These are phyloP conservation scores for Lepidonotus clava DNA, from an alignment of 2,888 invertebrate genomes.

Conservation along the genomic window DNA sequence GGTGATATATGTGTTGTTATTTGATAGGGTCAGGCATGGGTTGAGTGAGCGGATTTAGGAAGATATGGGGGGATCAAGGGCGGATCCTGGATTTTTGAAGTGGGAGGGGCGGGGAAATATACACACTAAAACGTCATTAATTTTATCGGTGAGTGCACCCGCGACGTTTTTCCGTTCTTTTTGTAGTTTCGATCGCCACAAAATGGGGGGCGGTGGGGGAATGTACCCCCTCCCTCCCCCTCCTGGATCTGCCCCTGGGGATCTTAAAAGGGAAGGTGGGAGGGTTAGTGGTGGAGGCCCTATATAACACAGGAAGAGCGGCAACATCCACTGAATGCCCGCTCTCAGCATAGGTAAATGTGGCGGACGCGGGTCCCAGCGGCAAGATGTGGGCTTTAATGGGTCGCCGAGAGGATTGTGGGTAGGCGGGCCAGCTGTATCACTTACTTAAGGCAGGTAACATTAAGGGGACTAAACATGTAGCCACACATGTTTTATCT, in stretches of 20 bases:
- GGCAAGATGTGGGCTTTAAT: conserved; percentile 20
- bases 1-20: not conserved
- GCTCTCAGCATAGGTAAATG: conserved; percentile 40
- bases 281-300: not conserved
- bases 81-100: too few species aligned
- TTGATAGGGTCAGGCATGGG: not conserved
- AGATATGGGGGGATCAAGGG: too few species aligned
- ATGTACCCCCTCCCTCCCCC: too few species aligned
- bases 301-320: not conserved
- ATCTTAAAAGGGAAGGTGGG: not conserved
- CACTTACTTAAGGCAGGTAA: conserved; percentile 43
- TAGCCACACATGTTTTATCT: conserved; percentile 46
- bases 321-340: conserved; percentile 4
- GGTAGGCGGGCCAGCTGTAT: not conserved
- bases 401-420: conserved; percentile 11
- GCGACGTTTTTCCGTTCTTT: too few species aligned
- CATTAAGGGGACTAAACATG: conserved; percentile 45
- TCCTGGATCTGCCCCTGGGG: too few species aligned
- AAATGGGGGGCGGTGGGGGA: too few species aligned
- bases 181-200: too few species aligned
- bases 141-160: too few species aligned
- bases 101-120: too few species aligned
- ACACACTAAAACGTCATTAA: too few species aligned
- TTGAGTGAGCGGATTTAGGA: not conserved
- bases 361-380: not conserved